Percentiles rank a stretch among this genome's conserved stretches.
Evolutionary conservation across 2,797 vertebrate genomes (phyloP).

Genomic region (Anguilla megastoma): DNA sequence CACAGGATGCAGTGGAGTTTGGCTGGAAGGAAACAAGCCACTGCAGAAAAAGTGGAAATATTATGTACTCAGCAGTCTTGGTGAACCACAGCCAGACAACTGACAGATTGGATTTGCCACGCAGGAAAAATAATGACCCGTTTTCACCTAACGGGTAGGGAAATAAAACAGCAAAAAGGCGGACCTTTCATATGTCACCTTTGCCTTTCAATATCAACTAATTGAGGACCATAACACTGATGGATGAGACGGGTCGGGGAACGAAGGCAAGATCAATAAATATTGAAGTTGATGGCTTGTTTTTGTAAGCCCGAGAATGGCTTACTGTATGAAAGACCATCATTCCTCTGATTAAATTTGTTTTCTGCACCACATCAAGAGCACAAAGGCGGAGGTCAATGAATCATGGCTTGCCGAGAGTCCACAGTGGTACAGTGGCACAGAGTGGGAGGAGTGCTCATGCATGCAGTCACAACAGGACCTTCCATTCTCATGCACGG

Average conservation of each 20-base stretch:
- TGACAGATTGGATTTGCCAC: conserved; percentile 25
- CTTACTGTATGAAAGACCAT: conserved; percentile 18
- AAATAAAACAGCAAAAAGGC: conserved; percentile 1
- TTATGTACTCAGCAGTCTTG: background rate
- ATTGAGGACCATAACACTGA: conserved; percentile 29
- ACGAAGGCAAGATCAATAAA: conserved; percentile 27
- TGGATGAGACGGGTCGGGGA: conserved; percentile 25
- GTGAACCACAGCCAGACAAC: background rate
- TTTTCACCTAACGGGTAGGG: background rate
- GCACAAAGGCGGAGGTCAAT: background rate
- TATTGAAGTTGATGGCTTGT: conserved; percentile 37
- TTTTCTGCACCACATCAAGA: conserved; percentile 20
- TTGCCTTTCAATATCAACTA: conserved; percentile 37
- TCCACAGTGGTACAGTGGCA: background rate
- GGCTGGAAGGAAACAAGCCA: background rate
- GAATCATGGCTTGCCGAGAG: background rate
- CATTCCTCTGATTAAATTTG: conserved; percentile 24
- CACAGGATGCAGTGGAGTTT: background rate
- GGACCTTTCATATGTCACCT: conserved; percentile 24
- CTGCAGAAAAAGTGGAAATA: background rate
- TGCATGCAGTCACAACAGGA: background rate
- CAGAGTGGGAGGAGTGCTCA: background rate
- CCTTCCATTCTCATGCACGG: background rate
- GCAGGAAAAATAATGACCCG: conserved; percentile 18
- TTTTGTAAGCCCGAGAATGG: conserved; percentile 28